Base-by-base conservation (phyloP, 2,888 invertebrate species). In the Pachydiplax longipennis region DNA sequence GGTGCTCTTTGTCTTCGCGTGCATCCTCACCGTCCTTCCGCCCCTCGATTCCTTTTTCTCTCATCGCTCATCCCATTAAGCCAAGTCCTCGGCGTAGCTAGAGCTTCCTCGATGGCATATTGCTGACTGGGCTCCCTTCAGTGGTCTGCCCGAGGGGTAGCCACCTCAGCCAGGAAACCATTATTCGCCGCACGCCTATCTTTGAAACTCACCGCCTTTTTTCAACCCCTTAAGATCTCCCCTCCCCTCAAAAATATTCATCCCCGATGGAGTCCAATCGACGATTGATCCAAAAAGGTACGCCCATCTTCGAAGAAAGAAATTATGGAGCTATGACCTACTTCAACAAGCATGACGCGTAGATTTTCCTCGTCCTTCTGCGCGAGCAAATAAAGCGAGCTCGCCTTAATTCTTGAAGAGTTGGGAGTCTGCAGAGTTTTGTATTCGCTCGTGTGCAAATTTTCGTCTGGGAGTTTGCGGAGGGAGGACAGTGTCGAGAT, bases 91-190 rank as follows among this genome's bases (percentile, higher is more conserved):
- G 37, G 58, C 58, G 31, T 48, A 58, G 58, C 58, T 58, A 58
- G 61, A 61, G 87, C 87, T 87, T 61, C 35, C 61, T 37, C 87
- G 87, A 65, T 87, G 87, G 87, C 87, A 87, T 87, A 87, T 87
- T 87, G 87, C 87, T 87, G 87, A 87, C 87, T 87, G 37, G 87
- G 61, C 61, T 3, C 31, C 53, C 48, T 6, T 58, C 53, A 53
- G 31, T 5, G 31, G 31, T 35, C 31, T 10, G 12, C 83, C 25
- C 58, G 15, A 22, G 58, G 58, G 83, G 58, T 40, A 40, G 58
- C 83, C 83, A 53, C 83, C 83, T 83, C 83, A 83, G 83, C 83
- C 83, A 53, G 83, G 58, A 83, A 87, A 61, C 87, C 61, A 87
- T 87, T 87, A 61, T 87, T 87, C 87, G 61, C 61, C 87, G 61